Conservation (phyloP, 2,113 vertebrate genomes). For the Notarius quadriscutis region DNA sequence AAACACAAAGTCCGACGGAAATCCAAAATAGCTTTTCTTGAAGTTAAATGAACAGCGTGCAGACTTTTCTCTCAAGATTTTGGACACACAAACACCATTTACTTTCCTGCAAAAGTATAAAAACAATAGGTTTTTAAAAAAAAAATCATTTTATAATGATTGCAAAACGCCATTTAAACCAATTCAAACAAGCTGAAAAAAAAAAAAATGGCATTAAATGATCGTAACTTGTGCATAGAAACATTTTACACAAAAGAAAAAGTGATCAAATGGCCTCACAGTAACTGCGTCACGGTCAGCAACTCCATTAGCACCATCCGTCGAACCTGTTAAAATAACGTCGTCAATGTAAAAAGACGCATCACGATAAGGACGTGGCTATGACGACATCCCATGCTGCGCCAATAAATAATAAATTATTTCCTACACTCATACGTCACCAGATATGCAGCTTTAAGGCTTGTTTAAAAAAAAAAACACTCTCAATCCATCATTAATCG, state of each 20-base stretch:
- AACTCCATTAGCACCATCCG: constrained; percentile 21
- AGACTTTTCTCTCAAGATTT: background rate
- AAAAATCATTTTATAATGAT: background rate
- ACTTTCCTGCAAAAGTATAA: constrained; percentile 23
- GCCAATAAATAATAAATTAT: constrained; percentile 19
- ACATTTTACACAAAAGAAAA: background rate
- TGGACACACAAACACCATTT: background rate
- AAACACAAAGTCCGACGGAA: background rate
- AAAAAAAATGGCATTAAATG: background rate
- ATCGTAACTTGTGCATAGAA: constrained; percentile 47
- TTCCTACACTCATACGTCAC: constrained; percentile 9
- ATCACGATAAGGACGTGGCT: background rate
- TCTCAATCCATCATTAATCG: constrained; percentile 12
- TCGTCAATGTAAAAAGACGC: background rate
- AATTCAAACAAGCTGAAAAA: background rate
- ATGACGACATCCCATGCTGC: background rate
- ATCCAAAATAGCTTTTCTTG: background rate
- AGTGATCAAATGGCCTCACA: background rate
- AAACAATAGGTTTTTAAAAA: background rate
- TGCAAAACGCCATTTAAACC: constrained; percentile 1
- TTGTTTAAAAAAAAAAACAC: constrained; percentile 31
- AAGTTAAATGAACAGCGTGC: background rate
- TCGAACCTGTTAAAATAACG: background rate
- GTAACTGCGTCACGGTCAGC: constrained; percentile 29
- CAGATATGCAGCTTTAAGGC: constrained; percentile 51